Percentiles rank a stretch among this genome's conserved stretches.
phyloP scores from a whole-genome alignment of 2,797 vertebrate species.

The Acipenser ruthenus region DNA sequence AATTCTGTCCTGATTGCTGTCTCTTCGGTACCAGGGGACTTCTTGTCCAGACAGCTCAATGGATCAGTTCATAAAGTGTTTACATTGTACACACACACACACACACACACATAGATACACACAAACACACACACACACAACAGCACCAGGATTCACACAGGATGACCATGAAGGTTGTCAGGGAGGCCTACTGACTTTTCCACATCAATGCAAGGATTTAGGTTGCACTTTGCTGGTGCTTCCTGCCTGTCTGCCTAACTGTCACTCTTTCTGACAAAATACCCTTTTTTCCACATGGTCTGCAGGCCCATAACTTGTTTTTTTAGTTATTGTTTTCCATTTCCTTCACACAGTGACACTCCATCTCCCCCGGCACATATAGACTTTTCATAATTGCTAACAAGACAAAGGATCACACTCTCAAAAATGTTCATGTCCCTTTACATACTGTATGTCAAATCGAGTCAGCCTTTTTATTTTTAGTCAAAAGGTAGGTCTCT shows the following conservation, averaged over 20 bases:
- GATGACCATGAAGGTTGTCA: slow-evolving; percentile 37
- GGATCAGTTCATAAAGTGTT: slow-evolving; percentile 77
- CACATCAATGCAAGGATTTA: slow-evolving; percentile 58
- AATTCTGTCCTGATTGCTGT: slow-evolving; percentile 54
- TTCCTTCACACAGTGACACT: too few species aligned
- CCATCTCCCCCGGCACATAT: slow-evolving; percentile 16
- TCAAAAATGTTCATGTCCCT: slow-evolving; percentile 10
- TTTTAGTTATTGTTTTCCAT: slow-evolving; percentile 9
- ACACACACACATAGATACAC: slow-evolving; percentile 10
- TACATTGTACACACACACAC: slow-evolving; percentile 51
- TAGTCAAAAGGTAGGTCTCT: slow-evolving; percentile 23
- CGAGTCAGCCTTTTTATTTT: too few species aligned
- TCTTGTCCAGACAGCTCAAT: slow-evolving; percentile 69
- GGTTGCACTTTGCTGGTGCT: slow-evolving; percentile 49
- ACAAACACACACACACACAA: slow-evolving; percentile 9
- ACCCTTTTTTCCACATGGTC: background rate
- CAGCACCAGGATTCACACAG: slow-evolving; percentile 44
- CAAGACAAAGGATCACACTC: slow-evolving; percentile 30
- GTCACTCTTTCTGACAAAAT: slow-evolving; percentile 47
- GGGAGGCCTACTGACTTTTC: slow-evolving; percentile 56
- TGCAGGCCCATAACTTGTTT: background rate
- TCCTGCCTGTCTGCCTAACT: slow-evolving; percentile 26
- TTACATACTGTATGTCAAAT: slow-evolving; percentile 13
- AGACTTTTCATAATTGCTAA: slow-evolving; percentile 43
- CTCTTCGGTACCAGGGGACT: slow-evolving; percentile 42